A percentile compares a stretch with the other conserved stretches of the same genome.
phyloP scores from a whole-genome alignment of 2,797 vertebrate species.

The Pempheris klunzingeri region DNA sequence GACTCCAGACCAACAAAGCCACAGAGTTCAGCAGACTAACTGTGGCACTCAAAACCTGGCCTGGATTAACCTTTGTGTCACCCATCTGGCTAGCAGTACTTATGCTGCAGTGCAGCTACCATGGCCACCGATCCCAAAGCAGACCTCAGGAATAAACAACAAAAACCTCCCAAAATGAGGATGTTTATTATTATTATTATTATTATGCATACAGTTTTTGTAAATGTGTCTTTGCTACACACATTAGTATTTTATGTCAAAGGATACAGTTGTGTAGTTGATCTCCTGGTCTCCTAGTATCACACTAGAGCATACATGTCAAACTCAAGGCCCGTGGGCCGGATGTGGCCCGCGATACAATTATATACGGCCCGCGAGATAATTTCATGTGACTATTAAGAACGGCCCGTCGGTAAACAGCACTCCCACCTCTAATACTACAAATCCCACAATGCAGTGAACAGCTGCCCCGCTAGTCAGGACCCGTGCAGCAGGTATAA shows the following conservation, averaged over 20 bases:
- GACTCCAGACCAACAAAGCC: slow-evolving; percentile 40
- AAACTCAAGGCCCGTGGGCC: no score
- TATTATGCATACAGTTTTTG: neutral
- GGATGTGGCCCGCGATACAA: no score
- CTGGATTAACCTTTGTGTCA: slow-evolving; percentile 38
- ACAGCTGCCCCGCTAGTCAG: no score
- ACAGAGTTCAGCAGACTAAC: slow-evolving; percentile 35
- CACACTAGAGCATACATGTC: no score
- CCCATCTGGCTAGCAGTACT: slow-evolving; percentile 31
- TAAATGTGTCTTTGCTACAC: neutral
- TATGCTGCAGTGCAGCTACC: neutral
- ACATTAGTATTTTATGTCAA: neutral
- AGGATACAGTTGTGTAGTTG: neutral
- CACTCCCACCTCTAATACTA: no score
- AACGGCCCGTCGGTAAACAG: no score
- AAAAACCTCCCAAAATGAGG: no score
- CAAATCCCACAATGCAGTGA: no score
- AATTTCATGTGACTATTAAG: no score
- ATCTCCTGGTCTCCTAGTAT: no score
- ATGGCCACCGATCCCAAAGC: neutral
- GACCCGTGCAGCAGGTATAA: no score
- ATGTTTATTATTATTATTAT: neutral
- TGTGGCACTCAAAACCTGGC: slow-evolving; percentile 2
- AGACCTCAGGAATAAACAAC: neutral
- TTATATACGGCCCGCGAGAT: no score